These are phyloP conservation scores for Catharus minimus DNA, from an alignment of 2,113 vertebrate genomes.

Conservation along the genomic window DNA sequence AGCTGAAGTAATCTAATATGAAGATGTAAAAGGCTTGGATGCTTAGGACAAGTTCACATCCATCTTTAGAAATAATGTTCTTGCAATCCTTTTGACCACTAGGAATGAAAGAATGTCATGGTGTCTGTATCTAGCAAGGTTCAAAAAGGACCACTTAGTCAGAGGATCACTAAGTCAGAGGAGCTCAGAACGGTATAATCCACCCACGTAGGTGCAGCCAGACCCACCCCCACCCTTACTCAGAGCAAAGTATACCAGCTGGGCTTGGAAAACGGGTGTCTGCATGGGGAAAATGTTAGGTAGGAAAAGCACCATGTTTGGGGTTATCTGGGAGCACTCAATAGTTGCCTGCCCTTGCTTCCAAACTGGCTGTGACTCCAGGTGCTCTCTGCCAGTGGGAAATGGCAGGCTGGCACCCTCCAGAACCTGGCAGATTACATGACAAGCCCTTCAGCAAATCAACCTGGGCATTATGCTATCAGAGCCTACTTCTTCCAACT, in stretches of 20 bases:
- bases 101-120: neutral
- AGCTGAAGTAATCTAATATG: neutral
- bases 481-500: neutral
- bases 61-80: neutral
- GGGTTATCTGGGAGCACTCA: neutral
- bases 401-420: neutral
- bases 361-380: neutral
- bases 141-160: neutral
- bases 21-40: neutral
- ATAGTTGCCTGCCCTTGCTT: accelerated
- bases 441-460: neutral
- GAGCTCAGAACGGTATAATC: neutral
- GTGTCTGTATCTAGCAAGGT: neutral
- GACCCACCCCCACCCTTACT: neutral
- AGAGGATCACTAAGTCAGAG: neutral
- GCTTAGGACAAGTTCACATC: neutral
- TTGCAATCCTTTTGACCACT: neutral
- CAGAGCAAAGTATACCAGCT: neutral
- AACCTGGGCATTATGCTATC: accelerated
- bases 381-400: neutral
- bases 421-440: neutral
- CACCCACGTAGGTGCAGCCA: neutral
- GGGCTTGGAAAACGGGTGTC: neutral
- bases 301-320: neutral
- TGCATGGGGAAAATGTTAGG: neutral